Evolutionary conservation across 2,113 vertebrate genomes (phyloP).

Genomic region (Calyptommatus sinebrachiatus): DNA sequence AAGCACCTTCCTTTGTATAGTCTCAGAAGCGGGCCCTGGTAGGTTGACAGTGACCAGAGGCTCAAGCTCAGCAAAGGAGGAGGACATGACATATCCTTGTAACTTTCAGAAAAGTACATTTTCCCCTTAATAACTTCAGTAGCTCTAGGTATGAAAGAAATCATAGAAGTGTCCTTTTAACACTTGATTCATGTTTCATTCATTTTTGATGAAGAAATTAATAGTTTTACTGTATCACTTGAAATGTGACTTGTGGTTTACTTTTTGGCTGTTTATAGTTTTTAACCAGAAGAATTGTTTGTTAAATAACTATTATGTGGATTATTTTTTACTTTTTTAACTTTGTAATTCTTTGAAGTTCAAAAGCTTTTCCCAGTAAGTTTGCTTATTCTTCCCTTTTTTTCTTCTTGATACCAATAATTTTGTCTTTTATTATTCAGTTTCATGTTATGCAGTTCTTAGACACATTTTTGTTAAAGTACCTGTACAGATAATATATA

Average conservation of each 20-base stretch:
- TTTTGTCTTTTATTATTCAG: not conserved
- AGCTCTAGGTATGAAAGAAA: not conserved
- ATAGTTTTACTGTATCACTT: not conserved
- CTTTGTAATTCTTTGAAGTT: not conserved
- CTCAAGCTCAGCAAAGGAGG: no score
- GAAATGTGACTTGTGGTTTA: not conserved
- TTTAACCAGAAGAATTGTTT: not conserved
- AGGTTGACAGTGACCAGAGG: no score
- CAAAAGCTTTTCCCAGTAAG: not conserved
- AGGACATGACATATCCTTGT: not conserved
- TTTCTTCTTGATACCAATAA: not conserved
- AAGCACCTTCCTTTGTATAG: no score
- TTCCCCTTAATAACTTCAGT: not conserved
- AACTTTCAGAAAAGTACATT: not conserved
- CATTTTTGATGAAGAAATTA: not conserved
- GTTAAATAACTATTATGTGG: no score
- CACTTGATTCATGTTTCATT: not conserved
- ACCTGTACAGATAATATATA: not conserved
- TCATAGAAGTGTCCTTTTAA: not conserved
- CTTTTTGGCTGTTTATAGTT: not conserved
- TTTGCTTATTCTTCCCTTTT: not conserved
- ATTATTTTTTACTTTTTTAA: not conserved
- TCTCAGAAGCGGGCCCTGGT: no score
- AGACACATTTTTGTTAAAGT: no score
- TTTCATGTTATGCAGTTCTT: not conserved